Conservation (phyloP, 2,113 vertebrate genomes). For the Melospiza melodia region DNA sequence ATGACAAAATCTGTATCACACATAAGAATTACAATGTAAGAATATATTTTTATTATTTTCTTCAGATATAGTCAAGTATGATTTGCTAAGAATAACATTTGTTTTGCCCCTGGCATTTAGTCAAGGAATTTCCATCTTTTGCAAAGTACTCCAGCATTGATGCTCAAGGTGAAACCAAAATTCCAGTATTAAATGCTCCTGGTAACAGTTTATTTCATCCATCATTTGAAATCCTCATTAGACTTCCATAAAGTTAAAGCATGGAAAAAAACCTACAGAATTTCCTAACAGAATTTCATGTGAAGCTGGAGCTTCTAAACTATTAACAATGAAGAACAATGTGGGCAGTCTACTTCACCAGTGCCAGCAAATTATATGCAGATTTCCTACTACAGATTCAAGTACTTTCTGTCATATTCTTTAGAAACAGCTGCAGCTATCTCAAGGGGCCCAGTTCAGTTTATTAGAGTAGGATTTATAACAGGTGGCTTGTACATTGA, state of each 20-base stretch:
- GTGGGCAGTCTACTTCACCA: neutral
- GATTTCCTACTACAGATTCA: neutral
- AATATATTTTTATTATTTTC: neutral
- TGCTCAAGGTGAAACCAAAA: neutral
- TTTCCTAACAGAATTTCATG: neutral
- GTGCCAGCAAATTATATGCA: neutral
- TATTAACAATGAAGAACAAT: neutral
- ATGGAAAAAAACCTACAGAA: neutral
- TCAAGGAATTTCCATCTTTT: neutral
- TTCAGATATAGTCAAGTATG: neutral
- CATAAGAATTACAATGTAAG: neutral
- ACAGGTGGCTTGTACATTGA: neutral
- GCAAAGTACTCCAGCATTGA: neutral
- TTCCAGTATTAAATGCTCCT: neutral
- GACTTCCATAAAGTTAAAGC: neutral
- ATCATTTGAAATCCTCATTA: neutral
- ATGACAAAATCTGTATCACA: neutral
- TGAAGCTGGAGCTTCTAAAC: neutral
- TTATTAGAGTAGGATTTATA: neutral
- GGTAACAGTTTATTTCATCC: neutral
- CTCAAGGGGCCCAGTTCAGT: neutral
- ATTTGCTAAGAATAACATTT: neutral
- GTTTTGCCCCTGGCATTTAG: neutral
- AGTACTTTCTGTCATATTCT: neutral
- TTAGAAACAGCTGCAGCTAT: neutral